Percentiles rank a stretch among this genome's conserved stretches.
Conservation (phyloP, 2,113 vertebrate species). For the Apistogramma diplotaenia region DNA sequence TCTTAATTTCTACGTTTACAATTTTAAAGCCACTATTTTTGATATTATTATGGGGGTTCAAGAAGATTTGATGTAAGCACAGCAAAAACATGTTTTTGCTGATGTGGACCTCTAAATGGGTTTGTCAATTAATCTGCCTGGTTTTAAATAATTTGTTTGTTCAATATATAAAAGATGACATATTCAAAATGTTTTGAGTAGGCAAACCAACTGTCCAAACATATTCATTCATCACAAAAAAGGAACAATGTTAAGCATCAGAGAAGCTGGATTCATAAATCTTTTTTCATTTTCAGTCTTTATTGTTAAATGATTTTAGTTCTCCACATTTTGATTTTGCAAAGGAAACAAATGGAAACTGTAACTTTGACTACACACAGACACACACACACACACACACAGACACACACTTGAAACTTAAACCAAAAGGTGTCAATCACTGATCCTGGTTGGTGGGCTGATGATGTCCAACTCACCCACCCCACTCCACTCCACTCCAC, state of each 20-base stretch:
- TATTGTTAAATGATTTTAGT: neutral
- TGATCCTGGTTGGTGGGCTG: constrained; percentile 40
- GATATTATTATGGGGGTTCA: too few relatives aligned
- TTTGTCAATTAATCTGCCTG: neutral
- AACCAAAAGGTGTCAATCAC: constrained; percentile 32
- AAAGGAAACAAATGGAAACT: neutral
- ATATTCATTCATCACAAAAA: neutral
- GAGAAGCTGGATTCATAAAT: neutral
- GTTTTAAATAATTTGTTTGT: neutral
- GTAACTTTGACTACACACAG: neutral
- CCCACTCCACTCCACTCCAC: neutral
- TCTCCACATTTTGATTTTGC: neutral
- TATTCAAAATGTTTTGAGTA: neutral
- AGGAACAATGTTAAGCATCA: neutral
- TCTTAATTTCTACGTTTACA: too few relatives aligned
- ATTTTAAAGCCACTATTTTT: too few relatives aligned
- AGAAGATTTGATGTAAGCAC: too few relatives aligned
- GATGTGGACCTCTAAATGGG: too few relatives aligned
- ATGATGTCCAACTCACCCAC: neutral
- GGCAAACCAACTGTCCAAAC: neutral
- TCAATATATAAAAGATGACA: neutral
- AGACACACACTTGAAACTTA: neutral
- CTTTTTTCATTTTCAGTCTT: neutral
- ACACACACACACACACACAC: neutral
- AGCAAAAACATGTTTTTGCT: too few relatives aligned